Evolutionary conservation across 2,797 vertebrate species (phyloP), one percentile per base, ranked within the genome.

Genomic region (Emydoidea blandingii): DNA sequence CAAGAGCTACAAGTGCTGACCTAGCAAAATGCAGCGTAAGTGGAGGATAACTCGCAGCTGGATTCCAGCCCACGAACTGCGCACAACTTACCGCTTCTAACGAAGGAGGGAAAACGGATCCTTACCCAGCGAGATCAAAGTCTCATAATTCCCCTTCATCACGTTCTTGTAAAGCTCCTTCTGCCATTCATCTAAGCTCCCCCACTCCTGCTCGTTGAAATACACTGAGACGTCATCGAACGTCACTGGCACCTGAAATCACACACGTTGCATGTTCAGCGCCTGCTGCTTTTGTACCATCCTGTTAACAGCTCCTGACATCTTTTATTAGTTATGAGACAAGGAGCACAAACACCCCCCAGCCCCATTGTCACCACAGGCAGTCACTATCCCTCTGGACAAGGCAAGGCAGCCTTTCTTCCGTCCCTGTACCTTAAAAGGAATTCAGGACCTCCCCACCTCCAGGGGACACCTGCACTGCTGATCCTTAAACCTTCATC

Each of bases 121-220:
- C 87, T 98, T 98, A 98, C 98, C 98, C 98, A 98, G 96, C 65
- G 98, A 98, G 83, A 98, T 97, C 86, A 98, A 94, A 6, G 98
- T 98, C 85, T 98, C 98, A 0, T 98, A 98, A 97, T 98, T 98
- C 74, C 98, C 98, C 87, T 98, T 96, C 98, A 98, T 98, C 93
- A 98, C 97, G 0, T 98, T 98, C 97, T 98, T 98, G 97, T 98
- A 98, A 1, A 98, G 98, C 93, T 98, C 98, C 96, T 98, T 98
- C 97, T 98, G 98, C 98, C 98, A 98, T 81, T 98, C 98, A 3
- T 98, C 98, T 92, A 98, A 97, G 96, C 98, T 98, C 83, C 98
- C 98, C 98, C 98, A 98, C 2, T 98, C 98, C 97, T 98, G 98
- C 96, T 98, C 86, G 0, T 98, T 98, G 97, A 98, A 98, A 65